phyloP scores from a whole-genome alignment of 2,888 invertebrate genomes.

The Aleiodes leptofemur region DNA sequence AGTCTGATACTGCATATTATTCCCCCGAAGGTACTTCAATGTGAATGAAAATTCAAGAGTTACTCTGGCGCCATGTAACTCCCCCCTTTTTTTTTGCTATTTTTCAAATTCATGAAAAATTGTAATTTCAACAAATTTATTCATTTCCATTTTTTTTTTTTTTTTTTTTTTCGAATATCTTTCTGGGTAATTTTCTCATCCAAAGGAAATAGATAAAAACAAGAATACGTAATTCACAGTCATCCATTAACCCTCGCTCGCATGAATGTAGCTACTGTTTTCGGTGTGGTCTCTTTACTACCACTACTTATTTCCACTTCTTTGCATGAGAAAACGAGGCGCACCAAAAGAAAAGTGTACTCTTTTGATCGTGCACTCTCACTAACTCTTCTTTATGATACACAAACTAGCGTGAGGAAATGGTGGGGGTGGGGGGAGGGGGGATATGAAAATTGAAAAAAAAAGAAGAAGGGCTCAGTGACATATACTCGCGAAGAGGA shows the following conservation, averaged over 20 bases:
- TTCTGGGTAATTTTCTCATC: constrained; percentile 2
- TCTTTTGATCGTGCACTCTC: constrained; percentile 12
- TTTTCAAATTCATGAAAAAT: neutral
- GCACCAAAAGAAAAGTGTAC: neutral
- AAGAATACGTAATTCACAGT: constrained; percentile 6
- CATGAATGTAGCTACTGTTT: constrained; percentile 34
- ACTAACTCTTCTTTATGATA: constrained; percentile 4
- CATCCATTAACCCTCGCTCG: constrained; percentile 22
- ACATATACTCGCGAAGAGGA: neutral
- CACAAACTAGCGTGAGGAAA: neutral
- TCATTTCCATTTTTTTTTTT: neutral
- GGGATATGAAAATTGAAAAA: neutral
- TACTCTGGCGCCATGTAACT: constrained; percentile 33
- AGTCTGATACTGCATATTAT: constrained; percentile 36
- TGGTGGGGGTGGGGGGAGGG: too few relatives aligned
- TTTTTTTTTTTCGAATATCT: neutral
- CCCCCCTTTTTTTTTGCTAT: neutral
- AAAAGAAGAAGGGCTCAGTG: neutral
- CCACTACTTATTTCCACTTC: constrained; percentile 10
- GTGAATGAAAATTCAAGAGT: constrained; percentile 37
- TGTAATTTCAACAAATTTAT: constrained; percentile 22
- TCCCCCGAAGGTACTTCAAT: constrained; percentile 24
- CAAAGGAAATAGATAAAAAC: too few relatives aligned
- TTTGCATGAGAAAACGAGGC: neutral
- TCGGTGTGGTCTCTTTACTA: constrained; percentile 28